These are phyloP conservation scores for Eurois occulta DNA, from an alignment of 2,888 invertebrate genomes.

Conservation along the genomic window DNA sequence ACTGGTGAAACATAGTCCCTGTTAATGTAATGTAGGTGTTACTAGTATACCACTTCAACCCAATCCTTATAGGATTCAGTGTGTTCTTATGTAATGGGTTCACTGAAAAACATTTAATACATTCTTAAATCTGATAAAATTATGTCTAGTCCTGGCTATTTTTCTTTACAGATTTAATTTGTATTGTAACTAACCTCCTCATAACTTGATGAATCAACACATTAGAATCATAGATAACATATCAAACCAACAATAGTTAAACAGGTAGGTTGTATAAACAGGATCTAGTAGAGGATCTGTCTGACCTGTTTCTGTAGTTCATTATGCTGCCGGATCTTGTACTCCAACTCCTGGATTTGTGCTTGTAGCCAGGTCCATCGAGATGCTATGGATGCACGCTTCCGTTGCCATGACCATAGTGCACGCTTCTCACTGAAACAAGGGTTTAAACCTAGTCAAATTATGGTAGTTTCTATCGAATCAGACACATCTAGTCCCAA, in stretches of 20 bases:
- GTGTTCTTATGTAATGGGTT: background rate
- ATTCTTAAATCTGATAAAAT: background rate
- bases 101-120: background rate
- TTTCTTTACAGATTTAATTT: too few species aligned
- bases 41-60: background rate
- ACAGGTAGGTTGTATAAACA: background rate
- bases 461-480: background rate
- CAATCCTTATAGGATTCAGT: background rate
- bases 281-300: background rate
- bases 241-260: background rate
- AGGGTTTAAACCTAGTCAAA: slow-evolving; percentile 3
- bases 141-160: background rate
- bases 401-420: slow-evolving; percentile 95
- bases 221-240: background rate
- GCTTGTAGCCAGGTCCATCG: slow-evolving; percentile 98
- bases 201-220: background rate
- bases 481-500: background rate
- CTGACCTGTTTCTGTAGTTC: slow-evolving; percentile 93
- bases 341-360: slow-evolving; percentile 98
- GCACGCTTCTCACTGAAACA: slow-evolving; percentile 94
- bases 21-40: background rate
- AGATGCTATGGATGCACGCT: slow-evolving; percentile 95
- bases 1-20: background rate
- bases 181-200: too few species aligned
- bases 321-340: slow-evolving; percentile 96